Base-by-base conservation (phyloP, 2,797 vertebrate genomes). In the Phrynocephalus vlangalii region DNA sequence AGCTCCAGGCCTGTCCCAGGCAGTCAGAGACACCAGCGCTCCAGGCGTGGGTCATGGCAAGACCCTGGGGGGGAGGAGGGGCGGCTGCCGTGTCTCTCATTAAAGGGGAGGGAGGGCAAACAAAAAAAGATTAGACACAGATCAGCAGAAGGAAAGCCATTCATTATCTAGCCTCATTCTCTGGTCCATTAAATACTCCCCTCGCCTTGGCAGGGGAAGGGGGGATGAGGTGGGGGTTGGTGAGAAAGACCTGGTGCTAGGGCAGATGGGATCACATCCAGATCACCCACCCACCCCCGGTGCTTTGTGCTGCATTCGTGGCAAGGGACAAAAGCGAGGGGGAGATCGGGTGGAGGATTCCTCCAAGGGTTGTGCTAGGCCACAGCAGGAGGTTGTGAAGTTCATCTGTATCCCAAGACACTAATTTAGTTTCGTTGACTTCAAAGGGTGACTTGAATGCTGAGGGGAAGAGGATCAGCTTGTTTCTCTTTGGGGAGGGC, bases 391-490 rank as follows among this genome's bases (percentile, higher is more conserved):
- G 89, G 88, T 87, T 84, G 18, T 77, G 87, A 91, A 48, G 88
- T 92, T 91, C 94, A 86, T 94, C 94, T 90, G 3, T 91, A 93
- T 94, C 93, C 92, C 28, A 89, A 16, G 94, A 82, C 91, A 84
- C 92, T 95, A 94, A 96, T 96, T 95, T 91, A 92, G 93, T 85
- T 93, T 93, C 90, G 94, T 96, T 95, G 83, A 93, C 93, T 94
- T 94, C 96, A 96, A 94, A 94, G 92, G 18, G 82, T 83, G 91
- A 92, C 91, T 90, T 81, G 90, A 86, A 82, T 86, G 87, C 92
- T 89, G 68, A 56, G 33, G 20, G 63, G 86, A 67, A 81, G 15
- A 44, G 28, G 48, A 1, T 89, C 77, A 70, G 78, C 77, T 90
- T 84, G 84, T 1, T 85, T 84, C 84, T 60, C 82, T 91, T 91